Base-by-base conservation (phyloP, 1,140 invertebrate species). In the Sycophila sp. region DNA sequence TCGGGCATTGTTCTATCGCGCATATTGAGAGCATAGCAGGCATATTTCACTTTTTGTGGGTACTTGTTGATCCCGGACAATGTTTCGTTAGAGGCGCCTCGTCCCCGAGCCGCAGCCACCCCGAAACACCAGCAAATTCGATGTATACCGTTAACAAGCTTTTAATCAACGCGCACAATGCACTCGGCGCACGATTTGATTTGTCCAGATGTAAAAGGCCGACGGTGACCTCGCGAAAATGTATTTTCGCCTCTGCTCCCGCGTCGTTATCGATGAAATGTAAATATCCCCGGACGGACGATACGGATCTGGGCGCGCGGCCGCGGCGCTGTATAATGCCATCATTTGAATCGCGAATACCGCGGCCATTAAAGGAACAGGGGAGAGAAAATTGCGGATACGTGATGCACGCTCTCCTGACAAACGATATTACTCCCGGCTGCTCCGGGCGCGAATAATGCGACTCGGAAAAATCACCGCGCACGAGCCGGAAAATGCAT, bases 331-430 rank as follows among this genome's bases (percentile, higher is more conserved):
- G 13, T 67, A 55, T 67, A 58, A 55, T 56, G 22, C 13, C 49
- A 45, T 47, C 65, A 56, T 58, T 67, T 45, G 65, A 56, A 67
- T 67, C 65, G 65, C 64, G n/a, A 56, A 47, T 47, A 32, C 65
- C n/a, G 19, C 11, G 51, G 26, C 49, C 34, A 40, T 66, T 55
- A 66, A 66, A 66, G 34, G 26, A 45, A 66, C 62, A 51, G 47
- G 38, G 26, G 62, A 55, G 34, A 38, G 49, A 53, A 66, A 66
- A 66, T 55, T 66, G 64, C 64, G 64, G 53, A 66, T 56, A 55
- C 64, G 64, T 66, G 64, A 66, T 66, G 64, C 64, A 55, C 17
- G 51, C 53, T 56, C 65, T 13, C 28, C 49, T 40, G 47, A 66
- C 49, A 66, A 66, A 66, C 47, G 53, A 53, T 40, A 38, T 55